These are phyloP conservation scores for Aplysina aerophoba DNA, from an alignment of 37 sponge, comb jelly and placozoan species.

Conservation along the genomic window DNA sequence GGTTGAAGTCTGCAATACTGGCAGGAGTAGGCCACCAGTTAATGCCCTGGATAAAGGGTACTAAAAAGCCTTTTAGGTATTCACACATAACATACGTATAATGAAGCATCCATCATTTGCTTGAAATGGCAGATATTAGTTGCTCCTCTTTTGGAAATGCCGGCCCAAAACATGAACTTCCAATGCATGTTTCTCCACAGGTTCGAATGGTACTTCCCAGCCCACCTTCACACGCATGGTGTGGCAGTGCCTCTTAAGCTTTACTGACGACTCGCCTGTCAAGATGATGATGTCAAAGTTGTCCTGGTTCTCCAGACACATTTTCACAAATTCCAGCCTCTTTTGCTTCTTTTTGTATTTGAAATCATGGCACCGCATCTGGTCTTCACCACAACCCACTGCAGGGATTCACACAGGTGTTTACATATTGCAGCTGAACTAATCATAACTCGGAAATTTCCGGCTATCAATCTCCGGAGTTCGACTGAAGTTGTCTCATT, in stretches of 20 bases:
- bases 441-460: not conserved
- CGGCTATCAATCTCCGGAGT: not conserved
- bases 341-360: not conserved
- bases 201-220: not conserved
- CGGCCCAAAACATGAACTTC: conserved; percentile 22
- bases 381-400: conserved; percentile 11
- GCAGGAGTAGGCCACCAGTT: conserved; percentile 34
- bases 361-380: conserved; percentile 16
- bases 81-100: conserved; percentile 22
- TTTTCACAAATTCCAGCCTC: not conserved
- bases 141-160: conserved; percentile 2
- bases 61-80: too few species aligned
- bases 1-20: not conserved
- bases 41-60: too few species aligned
- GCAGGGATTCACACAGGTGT: not conserved
- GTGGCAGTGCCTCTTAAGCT: conserved; percentile 1
- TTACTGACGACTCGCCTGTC: conserved; percentile 10
- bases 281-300: conserved; percentile 21
- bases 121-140: not conserved
- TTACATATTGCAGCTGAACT: conserved; percentile 1
- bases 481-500: conserved; percentile 8
- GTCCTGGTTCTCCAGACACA: not conserved
- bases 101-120: conserved; percentile 5
- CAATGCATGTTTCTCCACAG: not conserved
- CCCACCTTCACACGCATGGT: conserved; percentile 12